phyloP scores from a whole-genome alignment of 1,140 invertebrate species.

The Helicoverpa armigera region DNA sequence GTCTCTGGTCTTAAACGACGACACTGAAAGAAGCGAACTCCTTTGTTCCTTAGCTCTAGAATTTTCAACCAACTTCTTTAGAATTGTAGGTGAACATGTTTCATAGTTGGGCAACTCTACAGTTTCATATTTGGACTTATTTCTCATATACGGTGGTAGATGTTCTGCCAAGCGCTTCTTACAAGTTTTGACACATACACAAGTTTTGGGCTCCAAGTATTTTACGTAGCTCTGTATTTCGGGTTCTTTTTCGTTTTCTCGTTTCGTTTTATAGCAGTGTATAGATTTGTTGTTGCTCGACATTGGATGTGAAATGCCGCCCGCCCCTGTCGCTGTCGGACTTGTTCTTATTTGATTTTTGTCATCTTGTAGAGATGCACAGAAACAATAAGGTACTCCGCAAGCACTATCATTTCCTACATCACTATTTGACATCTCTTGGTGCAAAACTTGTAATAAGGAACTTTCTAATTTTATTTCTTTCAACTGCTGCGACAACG shows the following conservation, averaged over 20 bases:
- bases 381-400: constrained; percentile 70
- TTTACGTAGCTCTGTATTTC: constrained; percentile 76
- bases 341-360: not conserved
- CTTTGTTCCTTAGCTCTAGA: constrained; percentile 57
- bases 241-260: constrained; percentile 71
- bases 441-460: constrained; percentile 75
- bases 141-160: constrained; percentile 77
- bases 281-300: constrained; percentile 54
- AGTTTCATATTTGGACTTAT: constrained; percentile 68
- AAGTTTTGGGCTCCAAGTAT: constrained; percentile 66
- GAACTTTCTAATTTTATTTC: constrained; percentile 75
- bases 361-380: constrained; percentile 44
- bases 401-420: constrained; percentile 63
- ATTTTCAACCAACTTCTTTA: constrained; percentile 67
- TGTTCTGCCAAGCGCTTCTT: constrained; percentile 76
- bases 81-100: constrained; percentile 62
- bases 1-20: constrained; percentile 64
- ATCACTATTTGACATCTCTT: constrained; percentile 68
- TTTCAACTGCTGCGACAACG: constrained; percentile 58
- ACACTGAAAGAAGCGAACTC: constrained; percentile 24
- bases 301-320: not conserved
- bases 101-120: constrained; percentile 73
- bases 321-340: not conserved
- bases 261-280: constrained; percentile 56
- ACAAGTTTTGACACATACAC: constrained; percentile 67